phyloP scores from a whole-genome alignment of 2,113 vertebrate genomes.

The Synodontis membranacea region DNA sequence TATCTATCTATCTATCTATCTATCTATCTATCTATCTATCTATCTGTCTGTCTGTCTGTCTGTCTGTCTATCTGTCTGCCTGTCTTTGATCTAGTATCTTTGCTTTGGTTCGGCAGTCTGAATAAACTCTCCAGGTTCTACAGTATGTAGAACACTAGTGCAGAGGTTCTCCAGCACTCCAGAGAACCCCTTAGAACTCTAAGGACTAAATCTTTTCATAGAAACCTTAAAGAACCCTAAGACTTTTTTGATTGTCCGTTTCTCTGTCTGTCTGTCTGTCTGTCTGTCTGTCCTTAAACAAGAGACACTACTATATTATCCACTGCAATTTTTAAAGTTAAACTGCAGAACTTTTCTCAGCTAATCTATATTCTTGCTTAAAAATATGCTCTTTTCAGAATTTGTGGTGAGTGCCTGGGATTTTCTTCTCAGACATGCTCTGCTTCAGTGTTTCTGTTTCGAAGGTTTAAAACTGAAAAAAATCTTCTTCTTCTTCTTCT shows the following conservation, averaged over 20 bases:
- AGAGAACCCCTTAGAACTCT: not conserved
- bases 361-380: not conserved
- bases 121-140: not conserved
- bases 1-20: not conserved
- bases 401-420: not conserved
- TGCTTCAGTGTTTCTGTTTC: not conserved
- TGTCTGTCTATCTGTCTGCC: not conserved
- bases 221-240: not conserved
- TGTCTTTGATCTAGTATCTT: not conserved
- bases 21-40: not conserved
- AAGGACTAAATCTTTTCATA: not conserved
- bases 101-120: not conserved
- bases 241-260: not conserved
- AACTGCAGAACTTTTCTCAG: not conserved
- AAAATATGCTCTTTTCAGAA: not conserved
- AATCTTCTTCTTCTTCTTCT: not conserved
- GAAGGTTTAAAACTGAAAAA: not conserved
- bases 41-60: slow-evolving; percentile 1
- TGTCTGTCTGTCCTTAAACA: not conserved
- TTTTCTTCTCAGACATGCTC: not conserved
- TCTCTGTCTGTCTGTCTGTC: slow-evolving; percentile 7
- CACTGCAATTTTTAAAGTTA: not conserved
- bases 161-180: not conserved
- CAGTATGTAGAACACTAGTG: not conserved
- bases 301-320: too few species aligned